A percentile compares a stretch with the other conserved stretches of the same genome.
These are phyloP conservation scores for Magallana ariakensis DNA, from an alignment of 1,140 invertebrate genomes.

Conservation along the genomic window DNA sequence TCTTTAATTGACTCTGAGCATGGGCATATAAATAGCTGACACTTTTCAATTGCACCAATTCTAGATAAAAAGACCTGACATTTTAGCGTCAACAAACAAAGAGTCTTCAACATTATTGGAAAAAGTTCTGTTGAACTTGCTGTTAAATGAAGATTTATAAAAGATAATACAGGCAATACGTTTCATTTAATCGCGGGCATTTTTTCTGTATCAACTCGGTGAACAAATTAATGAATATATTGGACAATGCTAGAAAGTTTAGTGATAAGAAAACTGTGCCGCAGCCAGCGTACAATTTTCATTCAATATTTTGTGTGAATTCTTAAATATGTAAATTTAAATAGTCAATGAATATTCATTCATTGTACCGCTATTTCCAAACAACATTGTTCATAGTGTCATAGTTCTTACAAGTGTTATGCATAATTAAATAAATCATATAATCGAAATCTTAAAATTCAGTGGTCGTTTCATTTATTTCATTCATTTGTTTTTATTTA, in stretches of 20 bases:
- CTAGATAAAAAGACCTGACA: slow-evolving; percentile 45
- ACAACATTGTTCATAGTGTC: too few species aligned
- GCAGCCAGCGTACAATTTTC: too few species aligned
- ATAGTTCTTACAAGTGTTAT: too few species aligned
- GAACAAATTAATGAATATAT: slow-evolving; percentile 12
- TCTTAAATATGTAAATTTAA: too few species aligned
- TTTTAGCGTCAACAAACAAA: slow-evolving; percentile 40
- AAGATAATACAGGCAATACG: slow-evolving; percentile 35
- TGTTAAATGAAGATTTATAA: slow-evolving; percentile 45
- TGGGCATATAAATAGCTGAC: neutral
- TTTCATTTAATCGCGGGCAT: slow-evolving; percentile 31
- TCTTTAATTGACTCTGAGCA: slow-evolving; percentile 15
- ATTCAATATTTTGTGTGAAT: too few species aligned
- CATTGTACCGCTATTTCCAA: too few species aligned
- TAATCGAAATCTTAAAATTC: too few species aligned
- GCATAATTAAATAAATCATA: too few species aligned
- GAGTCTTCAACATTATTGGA: slow-evolving; percentile 5
- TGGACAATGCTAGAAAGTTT: slow-evolving; percentile 32
- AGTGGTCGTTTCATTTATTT: too few species aligned
- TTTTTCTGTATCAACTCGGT: slow-evolving; percentile 12
- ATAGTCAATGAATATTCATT: too few species aligned
- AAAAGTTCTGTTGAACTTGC: slow-evolving; percentile 30
- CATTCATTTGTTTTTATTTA: slow-evolving; percentile 50
- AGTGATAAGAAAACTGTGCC: neutral
- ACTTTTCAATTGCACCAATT: slow-evolving; percentile 43